Percentiles rank a stretch among this genome's conserved stretches.
These are phyloP conservation scores for Agrilus cyanescens DNA, from an alignment of 2,888 invertebrate species.

Conservation along the genomic window DNA sequence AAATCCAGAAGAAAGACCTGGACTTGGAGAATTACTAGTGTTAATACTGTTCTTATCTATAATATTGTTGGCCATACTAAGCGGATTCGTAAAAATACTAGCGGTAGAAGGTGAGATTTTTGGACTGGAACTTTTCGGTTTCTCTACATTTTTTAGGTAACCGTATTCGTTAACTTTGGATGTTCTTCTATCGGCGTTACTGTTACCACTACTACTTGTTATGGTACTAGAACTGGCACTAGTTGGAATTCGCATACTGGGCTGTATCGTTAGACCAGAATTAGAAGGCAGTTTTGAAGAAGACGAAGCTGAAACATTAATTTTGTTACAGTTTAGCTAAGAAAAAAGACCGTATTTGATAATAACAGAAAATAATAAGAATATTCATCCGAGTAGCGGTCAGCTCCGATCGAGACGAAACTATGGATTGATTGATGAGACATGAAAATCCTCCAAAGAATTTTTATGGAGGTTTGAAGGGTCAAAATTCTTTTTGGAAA, in stretches of 20 bases:
- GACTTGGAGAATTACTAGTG: constrained; percentile 25
- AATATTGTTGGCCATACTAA: constrained; percentile 33
- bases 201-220: constrained; percentile 12
- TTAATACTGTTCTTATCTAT: constrained; percentile 19
- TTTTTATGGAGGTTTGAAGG: too few species aligned
- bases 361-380: too few species aligned
- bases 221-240: constrained; percentile 15
- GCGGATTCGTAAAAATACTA: constrained; percentile 34
- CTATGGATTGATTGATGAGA: too few species aligned
- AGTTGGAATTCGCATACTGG: constrained; percentile 23
- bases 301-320: too few species aligned
- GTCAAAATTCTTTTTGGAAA: too few species aligned
- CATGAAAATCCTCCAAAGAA: too few species aligned
- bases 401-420: too few species aligned
- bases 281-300: constrained; percentile 23
- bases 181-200: constrained; percentile 21
- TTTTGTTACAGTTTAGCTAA: too few species aligned
- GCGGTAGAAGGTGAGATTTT: constrained; percentile 27
- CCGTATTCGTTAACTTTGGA: constrained; percentile 20
- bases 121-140: constrained; percentile 18
- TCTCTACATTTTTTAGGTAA: constrained; percentile 21
- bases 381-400: too few species aligned
- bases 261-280: constrained; percentile 27
- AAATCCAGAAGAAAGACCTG: constrained; percentile 27
- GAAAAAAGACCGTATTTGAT: too few species aligned